These are phyloP conservation scores for Myxocyprinus asiaticus DNA, from an alignment of 2,113 vertebrate genomes.

Conservation along the genomic window DNA sequence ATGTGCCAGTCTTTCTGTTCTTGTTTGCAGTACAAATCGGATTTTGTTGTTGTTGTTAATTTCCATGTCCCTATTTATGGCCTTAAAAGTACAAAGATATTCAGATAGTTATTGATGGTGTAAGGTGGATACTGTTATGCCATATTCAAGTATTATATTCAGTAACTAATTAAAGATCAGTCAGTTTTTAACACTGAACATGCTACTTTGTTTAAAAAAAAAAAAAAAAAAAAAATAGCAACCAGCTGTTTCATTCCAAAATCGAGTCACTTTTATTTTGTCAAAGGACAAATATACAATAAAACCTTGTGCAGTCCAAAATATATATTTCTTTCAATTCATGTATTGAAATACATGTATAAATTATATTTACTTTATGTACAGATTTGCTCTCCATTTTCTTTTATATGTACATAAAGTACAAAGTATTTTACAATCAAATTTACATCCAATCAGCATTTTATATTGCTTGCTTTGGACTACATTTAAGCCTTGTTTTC, in stretches of 20 bases:
- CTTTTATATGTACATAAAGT: constrained; percentile 35
- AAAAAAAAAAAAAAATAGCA: background rate
- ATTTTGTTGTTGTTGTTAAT: background rate
- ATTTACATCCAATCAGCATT: constrained; percentile 1
- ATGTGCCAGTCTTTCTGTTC: too few relatives aligned
- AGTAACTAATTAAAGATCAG: too few relatives aligned
- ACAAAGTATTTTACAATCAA: constrained; percentile 36
- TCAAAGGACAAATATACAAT: background rate
- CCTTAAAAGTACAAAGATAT: background rate
- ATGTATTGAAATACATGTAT: constrained; percentile 25
- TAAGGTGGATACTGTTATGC: background rate
- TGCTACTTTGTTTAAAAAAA: too few relatives aligned
- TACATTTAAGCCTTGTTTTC: background rate
- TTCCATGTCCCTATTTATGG: background rate
- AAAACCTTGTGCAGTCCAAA: constrained; percentile 34
- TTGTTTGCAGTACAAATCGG: too few relatives aligned
- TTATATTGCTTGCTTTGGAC: background rate
- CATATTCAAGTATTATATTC: background rate
- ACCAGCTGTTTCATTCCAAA: background rate
- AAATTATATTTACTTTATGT: constrained; percentile 20
- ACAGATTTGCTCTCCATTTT: constrained; percentile 33
- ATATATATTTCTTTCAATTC: constrained; percentile 43
- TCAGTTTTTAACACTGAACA: too few relatives aligned
- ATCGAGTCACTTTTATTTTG: background rate
- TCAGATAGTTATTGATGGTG: background rate